Evolutionary conservation across 1,140 invertebrate species (phyloP), one percentile per base, ranked within the genome.

Genomic region (Drosophila bocqueti): DNA sequence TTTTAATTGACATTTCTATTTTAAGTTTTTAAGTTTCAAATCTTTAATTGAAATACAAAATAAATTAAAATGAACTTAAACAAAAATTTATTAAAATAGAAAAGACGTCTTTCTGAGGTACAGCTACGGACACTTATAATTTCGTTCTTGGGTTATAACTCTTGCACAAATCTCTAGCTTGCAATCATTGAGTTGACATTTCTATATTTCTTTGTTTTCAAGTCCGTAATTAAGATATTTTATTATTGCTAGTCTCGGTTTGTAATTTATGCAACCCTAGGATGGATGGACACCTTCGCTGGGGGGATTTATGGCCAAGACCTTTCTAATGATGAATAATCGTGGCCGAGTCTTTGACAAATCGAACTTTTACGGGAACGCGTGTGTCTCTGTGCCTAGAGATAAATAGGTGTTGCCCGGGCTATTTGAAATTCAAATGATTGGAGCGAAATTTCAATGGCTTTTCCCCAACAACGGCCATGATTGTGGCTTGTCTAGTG

Each of bases 401-500:
- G 52, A 66, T 49, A 26, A 68, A 72, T 50, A 71, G 67, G 69
- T 73, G 69, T 79, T 79, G 82, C 65, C 62, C 58, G 55, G 63
- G 57, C 52, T 40, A 85, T 85, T 85, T 85, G 68, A 86, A 82
- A 71, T 85, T 85, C 79, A 85, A 86, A 82, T 82, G 78, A 83
- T 83, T 72, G 62, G 63, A 69, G 66, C 81, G 64, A 75, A 83
- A 75, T 83, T 75, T 65, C 24, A 50, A 24, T 74, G 26, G 40
- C 45, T 57, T 59, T 67, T 49, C 72, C 26, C 61, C 15, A 5
- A 11, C 62, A 45, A 40, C 21, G 15, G 8, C 52, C 21, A 40
- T 66, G 38, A 42, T 29, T 43, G 40, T 57, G 59, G 64, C 31
- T 59, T 62, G 47, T 45, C 47, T 50, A 54, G 55, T 16, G 60